phyloP scores from a whole-genome alignment of 2,113 vertebrate species.

The Cranoglanis bouderius region DNA sequence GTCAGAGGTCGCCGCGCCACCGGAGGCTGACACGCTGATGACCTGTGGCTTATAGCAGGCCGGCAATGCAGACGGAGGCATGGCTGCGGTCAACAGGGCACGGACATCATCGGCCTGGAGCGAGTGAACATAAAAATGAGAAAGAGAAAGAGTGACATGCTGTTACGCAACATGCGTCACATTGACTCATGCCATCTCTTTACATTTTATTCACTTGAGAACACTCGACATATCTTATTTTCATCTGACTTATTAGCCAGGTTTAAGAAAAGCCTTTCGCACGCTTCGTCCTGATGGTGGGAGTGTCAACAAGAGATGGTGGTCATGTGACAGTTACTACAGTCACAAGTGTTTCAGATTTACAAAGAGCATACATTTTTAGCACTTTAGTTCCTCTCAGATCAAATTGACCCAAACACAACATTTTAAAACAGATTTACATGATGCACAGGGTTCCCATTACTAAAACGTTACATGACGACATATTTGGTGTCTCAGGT shows the following conservation, averaged over 20 bases:
- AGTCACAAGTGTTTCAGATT: neutral
- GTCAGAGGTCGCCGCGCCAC: constrained; percentile 77
- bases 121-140: constrained; percentile 34
- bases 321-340: neutral
- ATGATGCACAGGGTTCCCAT: neutral
- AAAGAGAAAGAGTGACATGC: neutral
- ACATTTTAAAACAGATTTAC: neutral
- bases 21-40: constrained; percentile 85
- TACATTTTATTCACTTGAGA: neutral
- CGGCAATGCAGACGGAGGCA: constrained; percentile 81
- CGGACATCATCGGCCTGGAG: constrained; percentile 85
- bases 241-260: neutral
- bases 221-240: neutral
- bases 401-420: neutral
- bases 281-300: neutral
- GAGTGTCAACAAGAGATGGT: neutral
- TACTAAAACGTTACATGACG: neutral
- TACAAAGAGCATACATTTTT: neutral
- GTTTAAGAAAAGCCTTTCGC: neutral
- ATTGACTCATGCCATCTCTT: neutral
- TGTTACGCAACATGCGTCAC: too few species aligned
- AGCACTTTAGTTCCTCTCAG: neutral
- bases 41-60: constrained; percentile 88
- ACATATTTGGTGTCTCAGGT: neutral
- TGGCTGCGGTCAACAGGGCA: constrained; percentile 80